Base-by-base conservation (phyloP, 2,888 invertebrate species). In the Drosophila lutescens region DNA sequence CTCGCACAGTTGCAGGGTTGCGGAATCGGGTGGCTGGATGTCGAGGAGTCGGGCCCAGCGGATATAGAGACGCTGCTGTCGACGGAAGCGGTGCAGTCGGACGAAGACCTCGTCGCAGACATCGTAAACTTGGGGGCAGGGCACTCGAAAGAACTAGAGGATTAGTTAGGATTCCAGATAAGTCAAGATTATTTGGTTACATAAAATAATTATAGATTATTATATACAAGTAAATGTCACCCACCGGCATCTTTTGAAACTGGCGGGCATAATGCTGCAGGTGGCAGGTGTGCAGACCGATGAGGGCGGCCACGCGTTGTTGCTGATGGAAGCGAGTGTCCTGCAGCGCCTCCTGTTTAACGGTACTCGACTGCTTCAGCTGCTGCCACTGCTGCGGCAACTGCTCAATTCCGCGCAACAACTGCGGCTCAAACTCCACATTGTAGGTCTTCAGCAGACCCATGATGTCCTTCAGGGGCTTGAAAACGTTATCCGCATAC, bases 331-430 rank as follows among this genome's bases (percentile, higher is more conserved):
- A 96, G 91, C 98, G 96, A 59, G 98, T 93, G 20, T 98, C 97
- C 13, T 96, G 96, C 30, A 98, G 96, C 53, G 95, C 94, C 91
- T 98, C 97, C 91, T 97, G 97, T 74, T 97, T 95, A 68, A 96
- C 94, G 15, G 96, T 94, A 2, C 97, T 96, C 71, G 96, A 93
- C 92, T 97, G 97, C 91, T 98, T 97, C 10, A 97, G 94, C 77
- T 95, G 95, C 58, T 94, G 94, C 98, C 98, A 99, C 88, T 94
- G 95, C 80, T 97, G 96, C 0, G 98, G 98, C 71, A 99, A 93
- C 88, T 97, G 95, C 91, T 96, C 94, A 85, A 96, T 96, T 93
- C 96, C 95, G 59, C 97, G 94, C 84, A 96, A 94, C 13, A 95
- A 93, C 86, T 96, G 95, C 76, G 97, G 96, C 0, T 96, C 94